Base-by-base conservation (phyloP, 1,140 invertebrate genomes). In the Schlechtendalia chinensis region DNA sequence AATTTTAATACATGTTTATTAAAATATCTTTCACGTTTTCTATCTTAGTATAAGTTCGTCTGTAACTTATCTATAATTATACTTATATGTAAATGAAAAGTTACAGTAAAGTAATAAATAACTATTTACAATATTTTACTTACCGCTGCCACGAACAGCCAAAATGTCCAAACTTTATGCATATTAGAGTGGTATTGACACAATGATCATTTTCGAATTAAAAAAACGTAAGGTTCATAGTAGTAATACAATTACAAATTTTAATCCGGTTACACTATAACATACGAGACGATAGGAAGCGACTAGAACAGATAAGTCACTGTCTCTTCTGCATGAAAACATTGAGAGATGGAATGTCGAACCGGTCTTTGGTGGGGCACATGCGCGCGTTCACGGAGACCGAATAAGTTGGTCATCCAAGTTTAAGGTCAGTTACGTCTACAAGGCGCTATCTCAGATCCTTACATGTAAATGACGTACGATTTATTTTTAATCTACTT, bases 361-460 rank as follows among this genome's bases (percentile, higher is more conserved):
- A 79, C 75, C 75, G 75, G 75, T 79, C 58, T 79, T 63, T 63
- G 75, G 75, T 79, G 75, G 75, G 75, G 75, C 39, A 61, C 45
- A 79, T 61, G 75, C 75, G 75, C 75, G 75, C 75, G 75, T 79
- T 79, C 75, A 50, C 58, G 39, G 39, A 50, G 32, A 61, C 58
- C 75, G 75, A 79, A 79, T 79, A 79, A 79, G 75, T 79, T 79
- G 75, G 75, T 79, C 75, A 79, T 79, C 24, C 75, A 79, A 79
- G 75, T 79, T 79, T 79, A 79, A 79, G 75, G 75, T 79, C 75
- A 79, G 39, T 79, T 79, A 79, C 59, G 75, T 79, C 22, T 45
- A 22, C 39, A 12, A 79, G 75, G 56, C 75, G 75, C 39, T 24
- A 53, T 45, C 1, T 61, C 74, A 1, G 54, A 39, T 75, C 54